Base-by-base conservation (phyloP, 2,888 invertebrate genomes). In the Lithophane leautieri region DNA sequence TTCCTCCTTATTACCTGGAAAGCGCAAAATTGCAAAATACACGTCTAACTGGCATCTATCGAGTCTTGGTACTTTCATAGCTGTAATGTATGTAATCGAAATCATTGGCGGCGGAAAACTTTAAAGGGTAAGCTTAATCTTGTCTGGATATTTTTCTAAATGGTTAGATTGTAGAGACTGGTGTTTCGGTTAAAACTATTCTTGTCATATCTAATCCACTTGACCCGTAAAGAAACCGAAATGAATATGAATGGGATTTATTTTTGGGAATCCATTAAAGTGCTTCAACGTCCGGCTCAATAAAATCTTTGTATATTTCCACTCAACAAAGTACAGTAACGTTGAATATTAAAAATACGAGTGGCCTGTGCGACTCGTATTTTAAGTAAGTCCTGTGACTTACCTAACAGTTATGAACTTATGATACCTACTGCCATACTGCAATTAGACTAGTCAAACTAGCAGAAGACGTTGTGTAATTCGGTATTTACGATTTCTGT, bases 1-100 rank as follows among this genome's bases (percentile, higher is more conserved):
- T 72, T 87, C 81, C 70, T 83, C 65, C 84, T 86, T 89, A 90
- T 92, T 90, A 92, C 85, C 91, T 92, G 88, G 90, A 92, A 92
- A 93, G 91, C 92, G 90, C 90, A 88, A 91, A 92, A 93, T 93
- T 91, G 87, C 89, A 91, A 93, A 92, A 89, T 88, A 90, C 86
- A 87, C 85, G 85, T 90, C 83, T 87, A 89, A 89, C 89, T 90
- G 89, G 89, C 87, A 83, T 89, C 87, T 87, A 88, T 83, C 86
- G 89, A 86, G 89, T 86, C 87, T 86, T 88, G 84, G 88, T 86
- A 89, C 90, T 89, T 85, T 78, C 79, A 71, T 81, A 78, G 76
- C 66, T 70, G 63, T 85, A 81, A 86, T 83, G 73, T 80, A 78
- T 83, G 83, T 85, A 85, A 88, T 85, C 84, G 78, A 80, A 87